Evolutionary conservation across 1,140 invertebrate genomes (phyloP).

Genomic region (Tetragnatha versicolor): DNA sequence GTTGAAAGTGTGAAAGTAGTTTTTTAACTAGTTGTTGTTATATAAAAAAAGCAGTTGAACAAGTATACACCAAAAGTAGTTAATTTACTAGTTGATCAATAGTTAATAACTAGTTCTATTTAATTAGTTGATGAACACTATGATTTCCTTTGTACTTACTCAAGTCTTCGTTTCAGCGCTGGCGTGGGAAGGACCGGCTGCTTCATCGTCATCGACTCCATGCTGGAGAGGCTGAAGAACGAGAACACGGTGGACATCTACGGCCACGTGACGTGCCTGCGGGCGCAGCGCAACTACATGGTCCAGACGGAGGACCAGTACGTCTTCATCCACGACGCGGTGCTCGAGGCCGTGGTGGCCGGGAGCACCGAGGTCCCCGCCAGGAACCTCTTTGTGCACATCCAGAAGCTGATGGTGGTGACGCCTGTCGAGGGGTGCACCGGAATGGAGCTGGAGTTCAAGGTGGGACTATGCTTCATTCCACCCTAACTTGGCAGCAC

Average conservation of each 20-base stretch:
- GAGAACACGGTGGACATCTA: constrained; percentile 99
- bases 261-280: constrained; percentile 95
- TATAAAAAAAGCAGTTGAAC: too few species aligned
- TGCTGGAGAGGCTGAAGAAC: constrained; percentile 91
- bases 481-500: too few species aligned
- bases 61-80: too few species aligned
- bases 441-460: constrained; percentile 98
- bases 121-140: background rate
- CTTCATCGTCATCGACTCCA: constrained; percentile 97
- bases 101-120: too few species aligned
- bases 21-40: too few species aligned
- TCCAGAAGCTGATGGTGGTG: constrained; percentile 82
- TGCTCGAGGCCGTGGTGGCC: constrained; percentile 94
- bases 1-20: too few species aligned
- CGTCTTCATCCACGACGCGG: constrained; percentile 98
- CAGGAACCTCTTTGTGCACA: constrained; percentile 89
- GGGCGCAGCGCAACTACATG: constrained; percentile 98
- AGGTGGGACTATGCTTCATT: constrained; percentile 69
- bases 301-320: constrained; percentile 99
- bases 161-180: constrained; percentile 41
- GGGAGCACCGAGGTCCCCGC: constrained; percentile 94
- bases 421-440: constrained; percentile 81
- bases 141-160: background rate
- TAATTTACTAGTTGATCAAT: too few species aligned
- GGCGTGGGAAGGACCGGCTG: constrained; percentile 87